phyloP scores from a whole-genome alignment of 2,888 invertebrate genomes.

The Tetrapedia diversipes region DNA sequence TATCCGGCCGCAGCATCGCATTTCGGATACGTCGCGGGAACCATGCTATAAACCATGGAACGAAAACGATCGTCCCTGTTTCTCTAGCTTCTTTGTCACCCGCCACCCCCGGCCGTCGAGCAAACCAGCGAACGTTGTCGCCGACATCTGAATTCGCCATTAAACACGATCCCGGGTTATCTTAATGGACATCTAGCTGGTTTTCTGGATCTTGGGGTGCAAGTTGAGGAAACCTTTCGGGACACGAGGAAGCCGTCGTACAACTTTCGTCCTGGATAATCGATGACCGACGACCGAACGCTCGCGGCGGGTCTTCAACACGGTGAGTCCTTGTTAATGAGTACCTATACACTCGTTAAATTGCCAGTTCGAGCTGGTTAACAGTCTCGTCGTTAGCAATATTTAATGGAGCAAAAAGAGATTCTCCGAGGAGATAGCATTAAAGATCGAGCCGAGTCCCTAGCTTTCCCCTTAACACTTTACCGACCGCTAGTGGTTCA shows the following conservation, averaged over 20 bases:
- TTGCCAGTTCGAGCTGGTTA: too few relatives aligned
- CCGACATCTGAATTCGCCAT: slow-evolving; percentile 75
- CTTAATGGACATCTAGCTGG: slow-evolving; percentile 77
- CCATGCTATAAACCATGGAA: slow-evolving; percentile 69
- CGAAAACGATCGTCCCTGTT: slow-evolving; percentile 65
- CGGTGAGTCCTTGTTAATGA: slow-evolving; percentile 1
- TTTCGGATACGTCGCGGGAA: slow-evolving; percentile 62
- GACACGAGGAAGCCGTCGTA: slow-evolving; percentile 27
- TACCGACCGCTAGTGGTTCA: too few relatives aligned
- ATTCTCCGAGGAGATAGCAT: not conserved
- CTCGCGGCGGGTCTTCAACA: not conserved
- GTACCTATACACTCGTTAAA: too few relatives aligned
- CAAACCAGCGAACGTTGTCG: slow-evolving; percentile 47
- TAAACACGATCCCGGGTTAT: slow-evolving; percentile 74
- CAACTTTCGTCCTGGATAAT: slow-evolving; percentile 38
- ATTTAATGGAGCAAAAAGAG: not conserved
- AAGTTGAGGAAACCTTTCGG: slow-evolving; percentile 36
- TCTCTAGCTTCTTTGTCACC: slow-evolving; percentile 62
- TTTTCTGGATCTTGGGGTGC: slow-evolving; percentile 48
- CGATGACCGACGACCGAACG: slow-evolving; percentile 24
- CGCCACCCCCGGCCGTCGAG: slow-evolving; percentile 21
- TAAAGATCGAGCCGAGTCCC: not conserved
- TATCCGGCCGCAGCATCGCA: slow-evolving; percentile 64
- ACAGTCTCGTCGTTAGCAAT: too few relatives aligned
- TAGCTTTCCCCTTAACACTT: too few relatives aligned